Conservation (phyloP, 2,888 invertebrate genomes). For the Drosophila bunnanda region DNA sequence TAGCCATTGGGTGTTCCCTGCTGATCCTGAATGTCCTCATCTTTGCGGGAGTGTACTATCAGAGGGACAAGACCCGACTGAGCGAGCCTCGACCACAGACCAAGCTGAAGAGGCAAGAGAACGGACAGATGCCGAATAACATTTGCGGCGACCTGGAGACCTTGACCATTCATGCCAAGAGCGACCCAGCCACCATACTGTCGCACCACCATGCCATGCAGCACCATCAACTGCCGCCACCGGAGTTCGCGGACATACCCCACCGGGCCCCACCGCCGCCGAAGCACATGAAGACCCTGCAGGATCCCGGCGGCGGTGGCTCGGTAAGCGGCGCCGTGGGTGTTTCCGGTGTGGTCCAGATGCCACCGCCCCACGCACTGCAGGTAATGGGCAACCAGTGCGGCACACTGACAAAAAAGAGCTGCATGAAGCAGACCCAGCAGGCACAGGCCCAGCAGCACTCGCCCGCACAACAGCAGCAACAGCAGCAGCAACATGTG, state of each 20-base stretch:
- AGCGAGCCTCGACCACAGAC: constrained; percentile 86
- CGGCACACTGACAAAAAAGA: constrained; percentile 91
- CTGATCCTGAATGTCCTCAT: constrained; percentile 96
- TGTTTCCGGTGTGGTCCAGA: constrained; percentile 85
- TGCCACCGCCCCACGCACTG: constrained; percentile 91
- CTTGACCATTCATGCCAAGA: constrained; percentile 86
- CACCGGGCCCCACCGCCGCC: constrained; percentile 92
- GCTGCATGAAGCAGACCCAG: constrained; percentile 85
- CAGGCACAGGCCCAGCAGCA: constrained; percentile 73
- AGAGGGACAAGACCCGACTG: constrained; percentile 93
- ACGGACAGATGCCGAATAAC: constrained; percentile 94
- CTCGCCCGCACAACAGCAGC: constrained; percentile 72
- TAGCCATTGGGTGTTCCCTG: constrained; percentile 96
- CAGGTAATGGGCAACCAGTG: constrained; percentile 90
- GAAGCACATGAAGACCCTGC: constrained; percentile 86
- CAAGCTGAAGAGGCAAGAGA: constrained; percentile 91
- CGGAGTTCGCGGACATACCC: constrained; percentile 93
- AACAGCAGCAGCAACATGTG: constrained; percentile 69
- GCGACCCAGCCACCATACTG: constrained; percentile 90
- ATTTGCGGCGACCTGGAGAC: constrained; percentile 93
- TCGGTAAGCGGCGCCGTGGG: constrained; percentile 84
- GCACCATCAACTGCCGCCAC: constrained; percentile 93
- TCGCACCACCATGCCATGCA: constrained; percentile 91
- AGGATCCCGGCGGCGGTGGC: constrained; percentile 85
- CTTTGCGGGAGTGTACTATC: constrained; percentile 97